phyloP scores from a whole-genome alignment of 1,140 invertebrate species.

The Macrobrachium nipponense region DNA sequence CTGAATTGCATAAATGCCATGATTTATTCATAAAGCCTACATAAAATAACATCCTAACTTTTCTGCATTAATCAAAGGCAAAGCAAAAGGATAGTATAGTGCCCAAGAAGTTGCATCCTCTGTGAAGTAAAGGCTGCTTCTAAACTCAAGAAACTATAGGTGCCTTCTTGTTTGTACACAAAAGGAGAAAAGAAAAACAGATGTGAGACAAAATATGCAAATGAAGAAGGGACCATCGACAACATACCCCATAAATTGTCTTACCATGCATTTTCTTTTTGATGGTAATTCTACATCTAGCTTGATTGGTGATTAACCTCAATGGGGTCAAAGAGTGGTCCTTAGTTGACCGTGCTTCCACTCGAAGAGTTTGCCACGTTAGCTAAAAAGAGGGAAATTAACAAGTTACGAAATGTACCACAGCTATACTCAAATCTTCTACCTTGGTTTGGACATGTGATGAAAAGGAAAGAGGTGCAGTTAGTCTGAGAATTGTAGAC shows the following conservation, averaged over 20 bases:
- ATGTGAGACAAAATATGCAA: not conserved
- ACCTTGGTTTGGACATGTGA: too few species aligned
- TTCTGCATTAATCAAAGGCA: too few species aligned
- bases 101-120: not conserved
- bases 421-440: not conserved
- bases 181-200: not conserved
- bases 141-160: not conserved
- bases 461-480: too few species aligned
- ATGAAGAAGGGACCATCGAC: too few species aligned
- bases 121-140: not conserved
- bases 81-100: too few species aligned
- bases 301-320: slow-evolving; percentile 92
- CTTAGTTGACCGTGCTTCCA: slow-evolving; percentile 87
- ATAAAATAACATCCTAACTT: too few species aligned
- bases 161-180: not conserved
- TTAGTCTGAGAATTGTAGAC: too few species aligned
- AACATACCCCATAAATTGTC: not conserved
- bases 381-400: slow-evolving; percentile 69
- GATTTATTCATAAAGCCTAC: too few species aligned
- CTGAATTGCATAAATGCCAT: too few species aligned
- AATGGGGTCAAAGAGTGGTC: slow-evolving; percentile 88
- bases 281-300: slow-evolving; percentile 94
- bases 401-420: not conserved
- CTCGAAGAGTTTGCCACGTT: slow-evolving; percentile 94
- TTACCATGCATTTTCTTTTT: slow-evolving; percentile 92